Evolutionary conservation across 2,797 vertebrate genomes (phyloP).

Genomic region (Hoplostethus atlanticus): DNA sequence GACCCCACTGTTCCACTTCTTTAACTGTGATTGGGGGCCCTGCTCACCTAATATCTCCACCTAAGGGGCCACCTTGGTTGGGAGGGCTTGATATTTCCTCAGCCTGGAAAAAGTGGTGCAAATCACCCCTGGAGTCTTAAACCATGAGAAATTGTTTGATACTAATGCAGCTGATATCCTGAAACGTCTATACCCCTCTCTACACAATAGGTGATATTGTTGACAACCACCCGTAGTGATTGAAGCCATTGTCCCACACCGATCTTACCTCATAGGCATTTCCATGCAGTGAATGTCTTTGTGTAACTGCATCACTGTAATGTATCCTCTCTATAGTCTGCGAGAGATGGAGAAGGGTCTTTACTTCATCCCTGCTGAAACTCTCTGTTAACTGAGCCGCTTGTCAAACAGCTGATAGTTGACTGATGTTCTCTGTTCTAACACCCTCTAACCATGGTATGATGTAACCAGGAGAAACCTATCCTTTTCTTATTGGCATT

Average conservation of each 20-base stretch:
- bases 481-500: constrained; percentile 72
- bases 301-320: constrained; percentile 83
- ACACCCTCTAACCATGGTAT: constrained; percentile 77
- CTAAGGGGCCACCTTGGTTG: constrained; percentile 75
- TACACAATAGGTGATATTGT: constrained; percentile 81
- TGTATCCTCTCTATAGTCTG: constrained; percentile 79
- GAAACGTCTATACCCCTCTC: constrained; percentile 72
- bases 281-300: constrained; percentile 78
- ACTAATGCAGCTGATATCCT: constrained; percentile 80
- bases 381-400: constrained; percentile 77
- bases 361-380: constrained; percentile 74
- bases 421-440: constrained; percentile 76
- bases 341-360: constrained; percentile 66
- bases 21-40: constrained; percentile 75
- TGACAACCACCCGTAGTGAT: constrained; percentile 79
- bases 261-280: constrained; percentile 83
- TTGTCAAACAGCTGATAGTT: constrained; percentile 84
- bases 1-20: constrained; percentile 83
- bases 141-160: constrained; percentile 81
- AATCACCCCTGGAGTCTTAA: constrained; percentile 83
- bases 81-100: constrained; percentile 76
- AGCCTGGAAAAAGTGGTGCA: constrained; percentile 82
- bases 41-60: constrained; percentile 79
- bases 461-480: constrained; percentile 82
- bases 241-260: constrained; percentile 80